These are phyloP conservation scores for Temnothorax nylanderi DNA, from an alignment of 1,140 invertebrate species.

Conservation along the genomic window DNA sequence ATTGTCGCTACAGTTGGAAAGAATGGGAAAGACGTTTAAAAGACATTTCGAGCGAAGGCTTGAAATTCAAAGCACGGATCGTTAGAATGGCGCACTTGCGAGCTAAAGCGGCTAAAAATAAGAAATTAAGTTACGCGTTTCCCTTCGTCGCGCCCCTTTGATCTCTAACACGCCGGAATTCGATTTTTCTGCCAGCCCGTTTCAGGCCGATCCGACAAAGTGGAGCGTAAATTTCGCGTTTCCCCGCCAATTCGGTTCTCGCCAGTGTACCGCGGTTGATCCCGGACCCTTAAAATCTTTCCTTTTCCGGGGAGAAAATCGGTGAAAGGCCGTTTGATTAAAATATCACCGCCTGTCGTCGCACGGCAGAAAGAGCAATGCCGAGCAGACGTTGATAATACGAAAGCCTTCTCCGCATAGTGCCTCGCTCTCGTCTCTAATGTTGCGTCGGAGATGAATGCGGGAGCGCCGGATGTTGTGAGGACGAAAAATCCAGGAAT, in stretches of 20 bases:
- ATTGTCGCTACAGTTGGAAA: neutral
- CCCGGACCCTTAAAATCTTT: conserved; percentile 19
- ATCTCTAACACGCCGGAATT: conserved; percentile 52
- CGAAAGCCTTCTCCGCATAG: neutral
- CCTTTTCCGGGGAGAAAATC: neutral
- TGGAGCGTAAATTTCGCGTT: conserved; percentile 59
- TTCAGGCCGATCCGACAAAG: conserved; percentile 40
- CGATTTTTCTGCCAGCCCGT: conserved; percentile 48
- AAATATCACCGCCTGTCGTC: conserved; percentile 8
- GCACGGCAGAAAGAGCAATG: neutral
- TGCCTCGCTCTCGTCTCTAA: neutral
- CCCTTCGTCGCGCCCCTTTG: conserved; percentile 45
- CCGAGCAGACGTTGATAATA: neutral
- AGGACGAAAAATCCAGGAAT: conserved; percentile 23
- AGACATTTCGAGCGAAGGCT: conserved; percentile 15
- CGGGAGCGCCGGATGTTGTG: neutral
- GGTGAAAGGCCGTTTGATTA: conserved; percentile 8
- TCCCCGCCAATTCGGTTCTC: conserved; percentile 36
- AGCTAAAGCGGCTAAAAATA: conserved; percentile 55
- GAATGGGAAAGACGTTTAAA: neutral
- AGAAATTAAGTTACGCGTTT: conserved; percentile 55
- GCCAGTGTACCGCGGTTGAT: neutral
- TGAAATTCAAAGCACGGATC: conserved; percentile 51
- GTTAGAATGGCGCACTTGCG: conserved; percentile 34
- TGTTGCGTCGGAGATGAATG: neutral